A percentile compares a stretch with the other conserved stretches of the same genome.
These are phyloP conservation scores for Daubentonia madagascariensis DNA, from an alignment of 2,113 vertebrate genomes.

Conservation along the genomic window DNA sequence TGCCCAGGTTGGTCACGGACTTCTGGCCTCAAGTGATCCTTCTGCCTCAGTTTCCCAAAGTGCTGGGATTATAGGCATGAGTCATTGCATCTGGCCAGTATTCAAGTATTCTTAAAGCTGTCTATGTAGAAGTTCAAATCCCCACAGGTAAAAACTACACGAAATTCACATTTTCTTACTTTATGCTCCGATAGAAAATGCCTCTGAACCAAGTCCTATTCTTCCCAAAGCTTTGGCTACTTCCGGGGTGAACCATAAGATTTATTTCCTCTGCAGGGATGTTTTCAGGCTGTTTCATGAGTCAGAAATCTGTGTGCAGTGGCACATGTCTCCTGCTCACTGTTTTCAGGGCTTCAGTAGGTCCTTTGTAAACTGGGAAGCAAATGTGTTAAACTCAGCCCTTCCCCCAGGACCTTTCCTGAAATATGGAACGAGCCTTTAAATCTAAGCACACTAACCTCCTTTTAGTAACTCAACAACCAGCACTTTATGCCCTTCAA, in stretches of 20 bases:
- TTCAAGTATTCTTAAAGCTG: background rate
- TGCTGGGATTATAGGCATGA: too few relatives aligned
- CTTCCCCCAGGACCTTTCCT: background rate
- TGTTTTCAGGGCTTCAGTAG: background rate
- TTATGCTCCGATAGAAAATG: background rate
- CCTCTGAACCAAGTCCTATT: background rate
- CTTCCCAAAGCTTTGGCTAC: background rate
- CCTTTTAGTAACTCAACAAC: conserved; percentile 29
- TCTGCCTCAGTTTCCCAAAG: too few relatives aligned
- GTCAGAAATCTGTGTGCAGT: background rate
- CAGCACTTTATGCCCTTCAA: background rate
- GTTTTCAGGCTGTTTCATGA: background rate
- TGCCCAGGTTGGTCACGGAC: too few relatives aligned
- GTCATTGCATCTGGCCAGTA: background rate
- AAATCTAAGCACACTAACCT: conserved; percentile 27
- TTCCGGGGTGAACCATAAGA: background rate
- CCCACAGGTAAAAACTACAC: background rate
- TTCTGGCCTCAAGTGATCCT: too few relatives aligned
- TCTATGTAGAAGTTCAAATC: background rate
- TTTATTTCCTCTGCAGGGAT: background rate
- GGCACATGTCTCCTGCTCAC: background rate
- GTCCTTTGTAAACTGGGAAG: background rate
- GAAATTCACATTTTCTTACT: background rate
- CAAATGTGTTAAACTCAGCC: background rate
- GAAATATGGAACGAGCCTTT: conserved; percentile 19